phyloP scores from a whole-genome alignment of 2,113 vertebrate species.

The Ovibos moschatus region DNA sequence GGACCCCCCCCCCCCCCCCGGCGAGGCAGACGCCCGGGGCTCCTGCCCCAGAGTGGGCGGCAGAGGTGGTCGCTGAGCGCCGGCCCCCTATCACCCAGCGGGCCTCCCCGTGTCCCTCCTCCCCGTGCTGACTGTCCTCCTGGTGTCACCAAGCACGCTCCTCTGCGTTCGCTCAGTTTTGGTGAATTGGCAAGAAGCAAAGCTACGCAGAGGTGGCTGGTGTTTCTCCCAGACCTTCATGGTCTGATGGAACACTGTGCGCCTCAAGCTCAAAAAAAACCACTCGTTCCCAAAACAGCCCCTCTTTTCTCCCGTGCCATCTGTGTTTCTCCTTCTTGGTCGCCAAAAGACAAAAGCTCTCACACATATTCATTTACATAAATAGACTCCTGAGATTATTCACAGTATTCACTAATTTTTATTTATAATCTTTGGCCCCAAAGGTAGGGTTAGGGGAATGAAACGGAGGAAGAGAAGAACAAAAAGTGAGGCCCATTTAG shows the following conservation, averaged over 20 bases:
- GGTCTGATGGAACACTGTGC: not conserved
- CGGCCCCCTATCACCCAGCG: not conserved
- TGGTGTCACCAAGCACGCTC: accelerated
- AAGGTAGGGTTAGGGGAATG: not conserved
- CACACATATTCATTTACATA: not conserved
- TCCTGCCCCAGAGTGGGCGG: not conserved
- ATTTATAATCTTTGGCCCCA: not conserved
- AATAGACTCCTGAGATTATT: conserved; percentile 1
- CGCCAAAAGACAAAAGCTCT: not conserved
- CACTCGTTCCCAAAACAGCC: not conserved
- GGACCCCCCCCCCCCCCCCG: accelerated
- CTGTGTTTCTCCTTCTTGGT: not conserved
- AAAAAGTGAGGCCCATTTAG: not conserved
- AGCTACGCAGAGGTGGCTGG: not conserved
- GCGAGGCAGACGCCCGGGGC: not conserved
- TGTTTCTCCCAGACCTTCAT: not conserved
- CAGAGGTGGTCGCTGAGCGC: accelerated
- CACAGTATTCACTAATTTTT: not conserved
- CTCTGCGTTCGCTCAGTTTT: not conserved
- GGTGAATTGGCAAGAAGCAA: not conserved
- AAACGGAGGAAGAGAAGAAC: not conserved
- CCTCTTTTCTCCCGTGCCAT: not conserved
- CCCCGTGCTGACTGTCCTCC: not conserved
- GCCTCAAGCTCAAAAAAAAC: not conserved
- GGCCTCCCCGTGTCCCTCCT: not conserved